These are phyloP conservation scores for Prunella fulvescens DNA, from an alignment of 2,113 vertebrate species.

Conservation along the genomic window DNA sequence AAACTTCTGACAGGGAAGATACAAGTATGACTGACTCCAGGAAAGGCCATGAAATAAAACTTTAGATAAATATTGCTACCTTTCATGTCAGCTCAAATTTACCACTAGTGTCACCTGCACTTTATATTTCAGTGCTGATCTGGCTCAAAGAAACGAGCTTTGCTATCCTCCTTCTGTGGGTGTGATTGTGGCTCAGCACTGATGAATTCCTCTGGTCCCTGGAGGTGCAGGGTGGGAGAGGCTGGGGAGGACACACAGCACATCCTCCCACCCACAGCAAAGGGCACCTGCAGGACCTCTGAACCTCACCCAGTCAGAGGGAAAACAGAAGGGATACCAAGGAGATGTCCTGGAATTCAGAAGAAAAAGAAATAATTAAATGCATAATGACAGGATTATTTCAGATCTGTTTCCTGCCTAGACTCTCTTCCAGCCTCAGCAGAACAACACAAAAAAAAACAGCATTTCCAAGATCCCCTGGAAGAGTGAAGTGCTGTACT, in stretches of 20 bases:
- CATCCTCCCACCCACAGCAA: neutral
- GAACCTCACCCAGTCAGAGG: neutral
- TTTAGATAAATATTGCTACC: neutral
- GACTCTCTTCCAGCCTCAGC: neutral
- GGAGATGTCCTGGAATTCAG: neutral
- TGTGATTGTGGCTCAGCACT: neutral
- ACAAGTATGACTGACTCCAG: neutral
- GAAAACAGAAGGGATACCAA: neutral
- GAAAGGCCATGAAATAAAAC: neutral
- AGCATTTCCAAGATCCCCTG: neutral
- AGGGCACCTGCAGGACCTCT: neutral
- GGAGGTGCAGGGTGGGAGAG: neutral
- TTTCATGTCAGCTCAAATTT: neutral
- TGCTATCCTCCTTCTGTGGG: neutral
- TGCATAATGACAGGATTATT: neutral
- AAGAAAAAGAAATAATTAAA: neutral
- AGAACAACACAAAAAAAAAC: neutral
- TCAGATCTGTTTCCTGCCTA: neutral
- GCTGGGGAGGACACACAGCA: neutral
- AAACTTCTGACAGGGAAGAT: neutral
- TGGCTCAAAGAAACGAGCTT: neutral
- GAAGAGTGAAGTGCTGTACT: neutral
- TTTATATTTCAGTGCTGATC: neutral
- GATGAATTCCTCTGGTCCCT: rapidly evolving
- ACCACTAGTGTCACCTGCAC: neutral